phyloP scores from a whole-genome alignment of 2,113 vertebrate species.

The Odocoileus hemionus region DNA sequence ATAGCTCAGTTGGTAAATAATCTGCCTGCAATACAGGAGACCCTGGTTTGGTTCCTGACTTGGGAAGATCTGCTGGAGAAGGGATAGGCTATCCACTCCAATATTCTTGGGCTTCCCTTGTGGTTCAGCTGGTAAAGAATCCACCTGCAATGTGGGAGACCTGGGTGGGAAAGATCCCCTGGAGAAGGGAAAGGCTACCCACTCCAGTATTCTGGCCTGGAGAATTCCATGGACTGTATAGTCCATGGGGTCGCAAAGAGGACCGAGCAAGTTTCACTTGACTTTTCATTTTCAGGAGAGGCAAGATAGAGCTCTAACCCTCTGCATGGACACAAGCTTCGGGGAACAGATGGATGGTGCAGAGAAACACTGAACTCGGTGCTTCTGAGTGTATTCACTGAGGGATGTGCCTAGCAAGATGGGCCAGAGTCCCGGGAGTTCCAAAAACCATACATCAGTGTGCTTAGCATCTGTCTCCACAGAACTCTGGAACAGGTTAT shows the following conservation, averaged over 20 bases:
- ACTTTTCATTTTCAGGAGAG: background rate
- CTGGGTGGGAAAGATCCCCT: background rate
- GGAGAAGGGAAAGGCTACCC: background rate
- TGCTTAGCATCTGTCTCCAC: background rate
- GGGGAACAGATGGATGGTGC: background rate
- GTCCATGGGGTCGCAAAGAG: background rate
- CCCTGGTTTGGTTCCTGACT: background rate
- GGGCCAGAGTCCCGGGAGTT: background rate
- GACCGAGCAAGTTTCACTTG: rapidly evolving
- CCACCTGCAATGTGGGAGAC: background rate
- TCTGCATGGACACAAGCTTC: background rate
- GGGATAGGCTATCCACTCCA: background rate
- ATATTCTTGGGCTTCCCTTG: background rate
- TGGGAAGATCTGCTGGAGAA: background rate
- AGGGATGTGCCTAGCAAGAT: background rate
- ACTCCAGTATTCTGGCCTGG: background rate
- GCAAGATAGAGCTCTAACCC: background rate
- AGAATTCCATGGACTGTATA: background rate
- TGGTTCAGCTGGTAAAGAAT: background rate
- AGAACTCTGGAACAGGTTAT: background rate
- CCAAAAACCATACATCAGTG: background rate
- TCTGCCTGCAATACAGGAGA: background rate
- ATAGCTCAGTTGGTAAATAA: background rate
- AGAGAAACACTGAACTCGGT: background rate
- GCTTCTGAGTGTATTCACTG: background rate